Evolutionary conservation across 2,797 vertebrate genomes (phyloP), one percentile per base, ranked within the genome.

Genomic region (Nyctalus aviator): DNA sequence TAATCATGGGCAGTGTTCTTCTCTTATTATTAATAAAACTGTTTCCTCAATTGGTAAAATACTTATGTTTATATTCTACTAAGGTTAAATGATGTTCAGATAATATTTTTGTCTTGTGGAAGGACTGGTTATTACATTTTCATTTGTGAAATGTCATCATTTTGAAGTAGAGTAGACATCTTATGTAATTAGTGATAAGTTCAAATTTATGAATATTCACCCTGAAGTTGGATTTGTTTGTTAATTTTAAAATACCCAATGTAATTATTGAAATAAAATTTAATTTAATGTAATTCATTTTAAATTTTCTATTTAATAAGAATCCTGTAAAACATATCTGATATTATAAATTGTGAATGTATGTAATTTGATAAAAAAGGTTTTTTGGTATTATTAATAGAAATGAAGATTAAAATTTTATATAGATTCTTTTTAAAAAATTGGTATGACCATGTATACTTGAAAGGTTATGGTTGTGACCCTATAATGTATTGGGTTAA

Each of bases 1-100:
- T 98, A 97, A 98, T 98, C 97, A 97, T 97, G 96, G 89, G 92
- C 93, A 97, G 78, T 97, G 76, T 97, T 98, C 96, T 97, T 97
- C 96, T 98, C 87, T 97, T 98, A 98, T 95, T 97, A 96, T 97
- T 97, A 97, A 96, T 97, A 97, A 97, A 97, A 86, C 95, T 98
- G 94, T 98, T 98, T 98, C 96, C 86, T 97, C 93, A 97, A 95
- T 93, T 98, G 96, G 88, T 95, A 93, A 98, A 95, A 95, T 93
- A 95, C 92, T 97, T 97, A 95, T 97, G 95, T 97, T 95, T 82
- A 83, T 98, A 96, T 92, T 94, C 95, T 93, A 95, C 88, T 92
- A 96, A 76, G 87, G 92, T 96, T 37, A 8, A 98, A 92, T 92
- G 78, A 95, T 96, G 55, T 93, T 96, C 92, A 76, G 91, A 89